Base-by-base conservation (phyloP, 2,888 invertebrate species). In the Tipula lateralis region DNA sequence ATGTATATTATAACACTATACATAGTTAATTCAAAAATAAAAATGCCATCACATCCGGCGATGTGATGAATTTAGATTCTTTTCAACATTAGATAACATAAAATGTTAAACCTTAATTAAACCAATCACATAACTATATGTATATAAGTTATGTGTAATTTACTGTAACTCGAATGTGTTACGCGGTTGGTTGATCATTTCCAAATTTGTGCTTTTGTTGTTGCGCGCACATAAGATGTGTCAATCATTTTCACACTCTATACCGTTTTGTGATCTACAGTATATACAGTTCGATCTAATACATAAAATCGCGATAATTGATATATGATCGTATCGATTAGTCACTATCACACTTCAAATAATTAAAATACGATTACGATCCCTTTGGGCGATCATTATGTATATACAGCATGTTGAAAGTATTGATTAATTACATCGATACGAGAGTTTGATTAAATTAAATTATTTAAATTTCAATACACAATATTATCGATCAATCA, bases 401-500 rank as follows among this genome's bases (percentile, higher is more conserved):
- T 50, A 50, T 50, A 50, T 6, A 6, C 19, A 36, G 24, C 9
- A 66, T 66, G 66, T 66, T 66, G 66, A 66, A 24, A 24, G 24
- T 66, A 66, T 66, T 66, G 66, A 66, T 66, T 66, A 66, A 66
- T 66, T 66, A 66, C 24, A n/a, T n/a, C 66, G 19, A 66, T 66
- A n/a, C n/a, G n/a, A n/a, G 66, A 66, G 12, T 66, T 66, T 66
- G 19, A 66, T 66, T 66, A 66, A 66, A 66, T 66, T 66, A 66
- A 66, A 66, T 66, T 66, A 66, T 66, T 66, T 66, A 66, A 66
- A 66, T 66, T 66, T 66, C 66, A 24, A 66, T 66, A 50, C n/a
- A 50, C 44, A 44, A n/a, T n/a, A 66, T 24, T 66, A 66, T 66
- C 66, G 66, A 66, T 66, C 66, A 66, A 66, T 66, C 66, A 66